phyloP scores from a whole-genome alignment of 2,113 vertebrate genomes.

The Rana temporaria region DNA sequence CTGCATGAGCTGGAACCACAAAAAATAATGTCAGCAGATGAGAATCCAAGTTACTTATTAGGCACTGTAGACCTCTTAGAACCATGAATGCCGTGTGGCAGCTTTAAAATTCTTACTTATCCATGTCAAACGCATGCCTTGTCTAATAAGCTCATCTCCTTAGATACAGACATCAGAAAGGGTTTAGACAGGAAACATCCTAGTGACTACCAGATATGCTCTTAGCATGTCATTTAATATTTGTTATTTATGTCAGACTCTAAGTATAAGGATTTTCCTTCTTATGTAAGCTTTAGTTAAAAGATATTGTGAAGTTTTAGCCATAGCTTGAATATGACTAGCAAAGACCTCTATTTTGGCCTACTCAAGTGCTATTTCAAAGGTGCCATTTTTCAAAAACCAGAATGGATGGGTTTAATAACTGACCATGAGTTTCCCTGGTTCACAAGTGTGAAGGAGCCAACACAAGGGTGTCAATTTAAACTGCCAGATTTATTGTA shows the following conservation, averaged over 20 bases:
- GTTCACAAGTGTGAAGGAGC: too few species aligned
- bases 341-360: too few species aligned
- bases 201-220: not conserved
- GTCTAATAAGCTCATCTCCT: not conserved
- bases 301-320: too few species aligned
- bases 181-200: not conserved
- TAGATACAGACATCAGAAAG: not conserved
- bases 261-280: too few species aligned
- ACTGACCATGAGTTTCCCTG: too few species aligned
- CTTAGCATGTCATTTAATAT: not conserved
- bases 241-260: not conserved
- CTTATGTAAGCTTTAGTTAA: too few species aligned
- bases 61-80: slow-evolving; percentile 5
- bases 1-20: slow-evolving; percentile 20
- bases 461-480: too few species aligned
- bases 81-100: not conserved
- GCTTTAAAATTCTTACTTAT: not conserved
- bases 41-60: not conserved
- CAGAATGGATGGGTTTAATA: too few species aligned
- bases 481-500: too few species aligned
- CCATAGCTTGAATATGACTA: too few species aligned
- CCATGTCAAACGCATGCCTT: not conserved
- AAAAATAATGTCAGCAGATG: not conserved
- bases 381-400: too few species aligned
- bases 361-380: too few species aligned